Conservation (phyloP, 2,888 invertebrate species). For the Drosophila prolongata region DNA sequence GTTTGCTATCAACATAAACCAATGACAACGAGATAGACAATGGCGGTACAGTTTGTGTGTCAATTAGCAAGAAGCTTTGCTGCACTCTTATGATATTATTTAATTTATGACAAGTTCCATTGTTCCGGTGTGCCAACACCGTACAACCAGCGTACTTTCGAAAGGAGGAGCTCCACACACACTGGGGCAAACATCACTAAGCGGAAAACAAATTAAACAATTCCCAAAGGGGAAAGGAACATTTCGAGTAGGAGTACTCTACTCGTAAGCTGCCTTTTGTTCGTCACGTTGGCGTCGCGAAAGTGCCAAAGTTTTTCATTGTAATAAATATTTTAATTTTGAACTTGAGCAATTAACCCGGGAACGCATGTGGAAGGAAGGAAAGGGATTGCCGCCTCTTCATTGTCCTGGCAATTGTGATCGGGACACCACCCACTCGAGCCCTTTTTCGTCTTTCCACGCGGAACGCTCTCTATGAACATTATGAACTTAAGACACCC, state of each 20-base stretch:
- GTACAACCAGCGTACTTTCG: conserved; percentile 11
- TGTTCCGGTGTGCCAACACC: conserved; percentile 23
- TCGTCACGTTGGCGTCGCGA: conserved; percentile 75
- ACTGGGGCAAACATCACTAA: conserved; percentile 35
- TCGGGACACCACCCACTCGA: conserved; percentile 12
- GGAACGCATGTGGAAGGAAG: conserved; percentile 67
- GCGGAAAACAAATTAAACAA: conserved; percentile 46
- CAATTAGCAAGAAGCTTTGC: conserved; percentile 29
- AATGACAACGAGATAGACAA: conserved; percentile 6
- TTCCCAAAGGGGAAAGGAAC: conserved; percentile 29
- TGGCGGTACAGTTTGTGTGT: conserved; percentile 24
- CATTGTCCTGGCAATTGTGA: conserved; percentile 53
- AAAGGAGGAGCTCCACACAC: conserved; percentile 5
- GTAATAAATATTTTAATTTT: conserved; percentile 79
- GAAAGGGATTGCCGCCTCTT: conserved; percentile 15
- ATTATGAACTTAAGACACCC: conserved; percentile 76
- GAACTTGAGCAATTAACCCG: conserved; percentile 79
- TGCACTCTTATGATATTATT: conserved; percentile 26
- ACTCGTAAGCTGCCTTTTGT: conserved; percentile 49
- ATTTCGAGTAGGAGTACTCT: conserved; percentile 4
- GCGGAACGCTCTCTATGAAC: conserved; percentile 42
- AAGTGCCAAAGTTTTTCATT: conserved; percentile 80
- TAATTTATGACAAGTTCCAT: conserved; percentile 44
- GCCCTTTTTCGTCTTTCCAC: background rate
- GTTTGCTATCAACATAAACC: background rate